Evolutionary conservation across 2,113 vertebrate genomes (phyloP).

Genomic region (Micronycteris hirsuta): DNA sequence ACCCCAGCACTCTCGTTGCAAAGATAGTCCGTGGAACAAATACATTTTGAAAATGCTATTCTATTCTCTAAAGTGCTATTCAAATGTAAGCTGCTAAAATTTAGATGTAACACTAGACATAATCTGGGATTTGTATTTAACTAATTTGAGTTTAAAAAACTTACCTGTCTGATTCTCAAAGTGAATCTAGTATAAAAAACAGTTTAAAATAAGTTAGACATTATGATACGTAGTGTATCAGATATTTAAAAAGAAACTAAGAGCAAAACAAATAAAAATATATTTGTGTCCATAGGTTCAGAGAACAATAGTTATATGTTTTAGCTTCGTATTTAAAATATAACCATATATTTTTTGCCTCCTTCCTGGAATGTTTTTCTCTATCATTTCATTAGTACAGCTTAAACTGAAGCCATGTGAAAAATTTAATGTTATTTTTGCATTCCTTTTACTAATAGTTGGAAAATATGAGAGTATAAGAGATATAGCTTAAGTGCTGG

Average conservation of each 20-base stretch:
- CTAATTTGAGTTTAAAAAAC: not conserved
- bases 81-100: conserved; percentile 39
- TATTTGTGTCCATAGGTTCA: not conserved
- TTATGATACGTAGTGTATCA: not conserved
- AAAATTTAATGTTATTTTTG: conserved; percentile 7
- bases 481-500: not conserved
- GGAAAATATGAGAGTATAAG: not conserved
- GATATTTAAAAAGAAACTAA: not conserved
- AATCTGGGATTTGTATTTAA: not conserved
- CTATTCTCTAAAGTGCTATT: conserved; percentile 25
- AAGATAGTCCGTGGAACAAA: not conserved
- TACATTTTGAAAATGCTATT: not conserved
- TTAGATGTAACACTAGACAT: conserved; percentile 32
- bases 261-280: not conserved
- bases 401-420: not conserved
- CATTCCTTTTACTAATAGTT: not conserved
- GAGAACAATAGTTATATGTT: not conserved
- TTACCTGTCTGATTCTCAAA: not conserved
- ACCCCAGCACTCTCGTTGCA: not conserved
- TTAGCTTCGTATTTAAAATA: conserved; percentile 13
- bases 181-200: not conserved
- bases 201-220: not conserved
- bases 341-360: not conserved
- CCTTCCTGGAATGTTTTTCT: not conserved
- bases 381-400: not conserved